A percentile compares a stretch with the other conserved stretches of the same genome.
These are phyloP conservation scores for Microtus oregoni DNA, from an alignment of 2,113 vertebrate species.

Conservation along the genomic window DNA sequence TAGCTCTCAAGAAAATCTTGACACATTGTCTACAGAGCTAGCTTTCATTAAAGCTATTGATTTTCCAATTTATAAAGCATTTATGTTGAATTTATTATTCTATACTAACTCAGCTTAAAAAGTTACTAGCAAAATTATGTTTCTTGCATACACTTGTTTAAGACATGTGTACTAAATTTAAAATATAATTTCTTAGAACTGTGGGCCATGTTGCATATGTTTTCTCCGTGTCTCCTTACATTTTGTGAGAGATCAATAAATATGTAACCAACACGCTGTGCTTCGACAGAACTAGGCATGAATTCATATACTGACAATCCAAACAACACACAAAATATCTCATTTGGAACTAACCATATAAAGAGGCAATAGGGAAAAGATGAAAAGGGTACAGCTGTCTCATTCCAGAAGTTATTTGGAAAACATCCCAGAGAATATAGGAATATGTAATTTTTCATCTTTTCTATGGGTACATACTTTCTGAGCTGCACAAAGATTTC, in stretches of 20 bases:
- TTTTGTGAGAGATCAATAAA: constrained; percentile 71
- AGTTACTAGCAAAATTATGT: no score
- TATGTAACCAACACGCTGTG: constrained; percentile 66
- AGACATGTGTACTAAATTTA: not conserved
- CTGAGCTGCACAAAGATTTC: not conserved
- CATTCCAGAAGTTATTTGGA: constrained; percentile 69
- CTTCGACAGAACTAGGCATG: constrained; percentile 55
- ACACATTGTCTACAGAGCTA: not conserved
- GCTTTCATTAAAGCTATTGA: constrained; percentile 48
- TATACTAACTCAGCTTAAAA: no score
- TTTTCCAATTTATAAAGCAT: not conserved
- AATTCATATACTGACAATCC: constrained; percentile 72
- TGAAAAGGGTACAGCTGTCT: constrained; percentile 75
- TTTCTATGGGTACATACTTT: constrained; percentile 35
- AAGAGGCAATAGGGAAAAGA: constrained; percentile 71
- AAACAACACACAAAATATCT: constrained; percentile 71
- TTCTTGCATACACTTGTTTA: not conserved
- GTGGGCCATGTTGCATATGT: not conserved
- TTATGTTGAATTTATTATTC: not conserved
- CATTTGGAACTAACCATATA: constrained; percentile 74
- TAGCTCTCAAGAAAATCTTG: constrained; percentile 22
- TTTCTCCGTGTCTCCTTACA: constrained; percentile 48
- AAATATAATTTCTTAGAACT: constrained; percentile 59
- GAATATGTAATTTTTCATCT: constrained; percentile 61
- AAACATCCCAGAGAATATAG: constrained; percentile 65